A percentile compares a stretch with the other conserved stretches of the same genome.
phyloP scores from a whole-genome alignment of 2,113 vertebrate species.

The Seriola rivoliana region DNA sequence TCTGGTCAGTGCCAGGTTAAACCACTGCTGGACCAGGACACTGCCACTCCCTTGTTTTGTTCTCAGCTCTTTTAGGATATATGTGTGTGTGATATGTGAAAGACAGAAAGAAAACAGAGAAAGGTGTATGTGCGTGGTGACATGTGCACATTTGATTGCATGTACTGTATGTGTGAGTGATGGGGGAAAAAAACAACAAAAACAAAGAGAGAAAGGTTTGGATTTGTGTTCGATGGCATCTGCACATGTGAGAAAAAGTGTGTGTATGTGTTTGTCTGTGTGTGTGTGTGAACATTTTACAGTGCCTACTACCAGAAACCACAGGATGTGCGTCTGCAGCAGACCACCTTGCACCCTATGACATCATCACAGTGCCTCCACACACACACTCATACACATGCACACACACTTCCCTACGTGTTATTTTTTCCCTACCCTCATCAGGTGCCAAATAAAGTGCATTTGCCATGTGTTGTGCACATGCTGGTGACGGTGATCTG shows the following conservation, averaged over 20 bases:
- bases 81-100: background rate
- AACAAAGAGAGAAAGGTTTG: background rate
- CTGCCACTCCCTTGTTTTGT: constrained; percentile 64
- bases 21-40: constrained; percentile 33
- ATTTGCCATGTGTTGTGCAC: constrained; percentile 66
- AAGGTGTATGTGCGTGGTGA: background rate
- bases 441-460: constrained; percentile 63
- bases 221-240: background rate
- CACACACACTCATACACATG: constrained; percentile 12
- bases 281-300: constrained; percentile 44
- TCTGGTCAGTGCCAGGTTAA: constrained; percentile 63
- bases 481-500: constrained; percentile 48
- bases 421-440: constrained; percentile 43
- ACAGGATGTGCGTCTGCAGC: constrained; percentile 66
- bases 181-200: background rate
- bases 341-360: constrained; percentile 73
- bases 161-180: background rate
- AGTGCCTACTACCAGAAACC: constrained; percentile 53
- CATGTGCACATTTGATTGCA: background rate
- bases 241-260: background rate
- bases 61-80: constrained; percentile 12
- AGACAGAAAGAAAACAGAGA: background rate
- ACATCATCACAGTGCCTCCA: constrained; percentile 64
- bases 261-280: constrained; percentile 17
- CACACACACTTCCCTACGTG: background rate